Base-by-base conservation (phyloP, 2,797 vertebrate species). In the Nyctibius grandis region DNA sequence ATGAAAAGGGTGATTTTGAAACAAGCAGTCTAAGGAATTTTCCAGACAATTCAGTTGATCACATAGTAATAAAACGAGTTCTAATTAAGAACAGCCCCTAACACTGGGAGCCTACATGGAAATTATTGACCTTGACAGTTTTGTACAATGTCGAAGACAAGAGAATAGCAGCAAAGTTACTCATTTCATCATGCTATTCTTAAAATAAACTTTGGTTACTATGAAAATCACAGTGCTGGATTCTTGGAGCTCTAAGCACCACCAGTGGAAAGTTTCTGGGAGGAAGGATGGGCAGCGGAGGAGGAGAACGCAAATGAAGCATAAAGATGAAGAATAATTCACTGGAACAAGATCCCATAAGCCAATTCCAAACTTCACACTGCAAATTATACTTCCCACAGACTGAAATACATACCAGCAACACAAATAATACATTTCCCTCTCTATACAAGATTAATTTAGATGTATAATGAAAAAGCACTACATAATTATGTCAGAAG, bases 181-280 rank as follows among this genome's bases (percentile, higher is more conserved):
- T 86, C 28, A 85, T 80, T 96, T 96, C 80, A 90, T 87, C 73
- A 83, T 56, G 6, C 23, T 85, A 74, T 80, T 91, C 87, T 88
- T 88, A 95, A 97, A 96, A 97, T 96, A 95, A 95, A 91, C 64
- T 78, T 73, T 34, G 51, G 85, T 86, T 95, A 91, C 63, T 85
- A 40, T 72, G 63, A 94, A 95, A 96, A 73, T 91, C 81, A 85
- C 48, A 78, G 44, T 16, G 56, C 73, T 64, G 48, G 67, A 93
- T 87, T 93, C 85, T 93, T 72, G 16, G 68, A 91, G 69, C 87
- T 89, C 54, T 73, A 75, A 83, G 70, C 50, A 91, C 23, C 42
- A 83, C 47, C 68, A 80, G 60, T 87, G 90, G 91, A 92, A 96
- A 95, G 90, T 75, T 89, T 89, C 34, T 26, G n/a, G 25, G n/a